These are phyloP conservation scores for Scolopax rusticola DNA, from an alignment of 2,797 vertebrate genomes.

Conservation along the genomic window DNA sequence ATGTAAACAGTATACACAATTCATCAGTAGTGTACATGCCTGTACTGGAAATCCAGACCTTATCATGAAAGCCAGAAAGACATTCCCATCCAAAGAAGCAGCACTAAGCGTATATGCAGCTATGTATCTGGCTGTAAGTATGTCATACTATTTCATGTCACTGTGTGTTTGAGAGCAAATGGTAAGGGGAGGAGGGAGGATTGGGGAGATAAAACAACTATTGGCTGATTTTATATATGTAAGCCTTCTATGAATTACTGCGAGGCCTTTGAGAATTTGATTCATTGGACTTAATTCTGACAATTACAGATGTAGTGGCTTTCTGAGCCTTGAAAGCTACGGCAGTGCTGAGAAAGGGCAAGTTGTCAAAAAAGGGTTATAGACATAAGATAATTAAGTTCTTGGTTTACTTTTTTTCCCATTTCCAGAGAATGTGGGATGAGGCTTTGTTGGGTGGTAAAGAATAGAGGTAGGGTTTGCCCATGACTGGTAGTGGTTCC, in stretches of 20 bases:
- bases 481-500: not conserved
- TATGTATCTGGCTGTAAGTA: constrained; percentile 95
- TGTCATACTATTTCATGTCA: not conserved
- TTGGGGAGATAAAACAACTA: not conserved
- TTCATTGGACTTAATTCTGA: not conserved
- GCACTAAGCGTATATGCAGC: constrained; percentile 95
- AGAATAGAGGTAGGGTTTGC: not conserved
- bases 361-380: not conserved
- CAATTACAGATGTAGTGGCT: not conserved
- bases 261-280: not conserved
- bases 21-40: constrained; percentile 94
- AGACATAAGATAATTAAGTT: not conserved
- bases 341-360: not conserved
- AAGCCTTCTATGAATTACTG: not conserved
- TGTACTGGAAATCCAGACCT: constrained; percentile 96
- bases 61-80: constrained; percentile 92
- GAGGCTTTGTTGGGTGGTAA: not conserved
- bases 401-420: not conserved
- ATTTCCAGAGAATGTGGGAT: not conserved
- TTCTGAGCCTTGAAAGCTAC: not conserved
- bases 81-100: constrained; percentile 98
- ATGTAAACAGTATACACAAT: constrained; percentile 93
- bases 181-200: constrained; percentile 6
- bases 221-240: not conserved
- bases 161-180: not conserved